phyloP scores from a whole-genome alignment of 2,113 vertebrate species.

The Uria aalge region DNA sequence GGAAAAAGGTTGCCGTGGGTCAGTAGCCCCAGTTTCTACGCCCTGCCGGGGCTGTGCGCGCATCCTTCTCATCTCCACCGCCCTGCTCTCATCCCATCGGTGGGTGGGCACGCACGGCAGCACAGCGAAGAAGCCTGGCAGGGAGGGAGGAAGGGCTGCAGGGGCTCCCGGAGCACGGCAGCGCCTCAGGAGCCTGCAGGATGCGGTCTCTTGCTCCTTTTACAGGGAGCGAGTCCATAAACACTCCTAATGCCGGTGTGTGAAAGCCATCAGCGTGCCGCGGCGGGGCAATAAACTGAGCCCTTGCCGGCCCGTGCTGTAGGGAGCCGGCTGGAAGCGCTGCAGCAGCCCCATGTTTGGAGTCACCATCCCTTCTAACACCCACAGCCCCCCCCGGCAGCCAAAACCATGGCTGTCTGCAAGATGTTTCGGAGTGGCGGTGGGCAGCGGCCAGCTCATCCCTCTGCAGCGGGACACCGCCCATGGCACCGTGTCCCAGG shows the following conservation, averaged over 20 bases:
- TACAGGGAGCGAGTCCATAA: neutral
- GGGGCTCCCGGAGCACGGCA: accelerated
- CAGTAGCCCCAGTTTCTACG: neutral
- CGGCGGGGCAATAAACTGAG: accelerated
- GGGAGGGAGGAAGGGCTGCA: neutral
- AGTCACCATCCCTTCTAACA: neutral
- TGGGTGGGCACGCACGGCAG: neutral
- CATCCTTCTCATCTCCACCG: neutral
- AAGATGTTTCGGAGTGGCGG: neutral
- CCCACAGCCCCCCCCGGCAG: neutral
- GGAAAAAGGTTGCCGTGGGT: neutral
- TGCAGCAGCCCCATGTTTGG: accelerated
- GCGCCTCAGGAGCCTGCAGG: accelerated
- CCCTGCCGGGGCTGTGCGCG: accelerated
- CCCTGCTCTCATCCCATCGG: accelerated
- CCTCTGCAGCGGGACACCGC: neutral
- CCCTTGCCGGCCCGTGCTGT: accelerated
- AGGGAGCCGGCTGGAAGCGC: neutral
- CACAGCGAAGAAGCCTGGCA: neutral
- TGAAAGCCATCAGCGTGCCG: accelerated
- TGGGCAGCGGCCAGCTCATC: neutral
- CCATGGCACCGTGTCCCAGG: accelerated
- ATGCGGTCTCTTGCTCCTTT: neutral
- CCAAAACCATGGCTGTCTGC: neutral
- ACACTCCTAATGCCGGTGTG: neutral